Evolutionary conservation across 1,140 invertebrate species (phyloP).

Genomic region (silkworm (Bombyx mori)): DNA sequence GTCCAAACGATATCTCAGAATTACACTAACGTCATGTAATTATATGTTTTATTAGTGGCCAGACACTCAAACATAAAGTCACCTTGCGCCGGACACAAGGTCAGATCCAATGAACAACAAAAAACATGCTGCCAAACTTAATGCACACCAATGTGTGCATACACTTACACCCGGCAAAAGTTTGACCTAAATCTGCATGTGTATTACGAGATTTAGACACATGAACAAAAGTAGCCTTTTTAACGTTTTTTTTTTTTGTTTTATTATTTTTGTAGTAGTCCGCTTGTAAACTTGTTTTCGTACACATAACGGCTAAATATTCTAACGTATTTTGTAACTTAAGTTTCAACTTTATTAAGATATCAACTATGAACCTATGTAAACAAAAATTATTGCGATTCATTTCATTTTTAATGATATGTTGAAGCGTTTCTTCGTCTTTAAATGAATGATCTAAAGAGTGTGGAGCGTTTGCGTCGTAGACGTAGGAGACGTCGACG

Average conservation of each 20-base stretch:
- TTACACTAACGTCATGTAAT: constrained; percentile 58
- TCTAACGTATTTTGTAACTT: constrained; percentile 30
- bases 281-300: not conserved
- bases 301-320: constrained; percentile 3
- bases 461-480: constrained; percentile 11
- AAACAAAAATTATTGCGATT: constrained; percentile 32
- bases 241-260: too few relatives aligned
- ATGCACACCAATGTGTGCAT: constrained; percentile 29
- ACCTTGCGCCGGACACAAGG: constrained; percentile 62
- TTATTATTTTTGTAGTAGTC: too few relatives aligned
- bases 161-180: constrained; percentile 11
- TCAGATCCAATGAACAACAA: constrained; percentile 63
- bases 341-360: constrained; percentile 17
- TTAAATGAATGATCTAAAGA: constrained; percentile 1
- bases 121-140: constrained; percentile 38
- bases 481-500: constrained; percentile 30
- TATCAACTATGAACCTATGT: constrained; percentile 21
- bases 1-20: constrained; percentile 52
- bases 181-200: too few relatives aligned
- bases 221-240: too few relatives aligned
- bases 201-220: too few relatives aligned
- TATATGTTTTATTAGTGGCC: constrained; percentile 54
- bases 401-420: constrained; percentile 42
- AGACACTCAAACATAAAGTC: constrained; percentile 65
- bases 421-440: constrained; percentile 24